Conservation (phyloP, 1,140 invertebrate species). For the Hydropsyche tenuis region DNA sequence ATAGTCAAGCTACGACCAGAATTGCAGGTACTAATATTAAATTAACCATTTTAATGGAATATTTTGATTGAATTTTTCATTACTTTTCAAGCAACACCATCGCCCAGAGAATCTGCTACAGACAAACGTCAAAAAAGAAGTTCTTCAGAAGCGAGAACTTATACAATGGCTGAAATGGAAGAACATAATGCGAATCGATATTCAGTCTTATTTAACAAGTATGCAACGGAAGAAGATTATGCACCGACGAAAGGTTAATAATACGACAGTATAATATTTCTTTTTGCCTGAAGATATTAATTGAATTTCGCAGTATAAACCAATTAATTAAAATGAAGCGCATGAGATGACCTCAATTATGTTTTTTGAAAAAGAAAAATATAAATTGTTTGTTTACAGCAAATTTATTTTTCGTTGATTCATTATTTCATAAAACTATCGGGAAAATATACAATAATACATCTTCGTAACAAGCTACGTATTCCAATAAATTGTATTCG, state of each 20-base stretch:
- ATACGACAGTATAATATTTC: too few relatives aligned
- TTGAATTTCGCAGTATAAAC: too few relatives aligned
- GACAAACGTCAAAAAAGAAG: conserved; percentile 45
- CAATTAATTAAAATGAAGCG: too few relatives aligned
- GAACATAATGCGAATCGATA: conserved; percentile 60
- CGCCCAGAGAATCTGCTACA: conserved; percentile 33
- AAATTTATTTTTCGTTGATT: too few relatives aligned
- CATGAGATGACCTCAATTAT: too few relatives aligned
- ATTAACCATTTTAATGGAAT: not conserved
- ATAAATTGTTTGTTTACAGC: too few relatives aligned
- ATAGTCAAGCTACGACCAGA: conserved; percentile 38
- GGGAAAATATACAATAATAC: too few relatives aligned
- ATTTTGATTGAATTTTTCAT: not conserved
- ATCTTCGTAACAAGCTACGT: not conserved
- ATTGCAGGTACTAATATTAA: conserved; percentile 23
- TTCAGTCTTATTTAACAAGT: conserved; percentile 75
- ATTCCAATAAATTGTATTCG: not conserved
- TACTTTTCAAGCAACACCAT: conserved; percentile 33
- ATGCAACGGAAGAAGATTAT: conserved; percentile 69
- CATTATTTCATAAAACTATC: too few relatives aligned
- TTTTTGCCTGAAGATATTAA: too few relatives aligned
- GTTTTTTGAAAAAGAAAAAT: too few relatives aligned
- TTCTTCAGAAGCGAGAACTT: conserved; percentile 40
- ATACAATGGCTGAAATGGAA: conserved; percentile 50
- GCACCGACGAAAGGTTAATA: not conserved